Conservation (phyloP, 2,113 vertebrate genomes). For the Alces alces region DNA sequence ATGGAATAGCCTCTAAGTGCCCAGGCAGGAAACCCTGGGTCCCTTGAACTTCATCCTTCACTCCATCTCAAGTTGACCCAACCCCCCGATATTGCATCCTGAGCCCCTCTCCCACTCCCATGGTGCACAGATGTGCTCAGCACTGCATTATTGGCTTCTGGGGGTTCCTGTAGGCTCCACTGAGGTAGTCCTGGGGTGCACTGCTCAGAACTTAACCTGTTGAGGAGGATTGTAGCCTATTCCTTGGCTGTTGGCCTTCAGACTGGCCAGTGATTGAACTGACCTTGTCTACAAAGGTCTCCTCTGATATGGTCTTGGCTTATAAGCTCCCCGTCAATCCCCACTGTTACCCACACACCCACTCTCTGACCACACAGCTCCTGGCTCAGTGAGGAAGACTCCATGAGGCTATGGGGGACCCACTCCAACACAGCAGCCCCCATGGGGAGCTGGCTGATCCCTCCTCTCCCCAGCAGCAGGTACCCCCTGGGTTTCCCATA, state of each 20-base stretch:
- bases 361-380: not conserved
- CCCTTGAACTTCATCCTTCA: accelerated
- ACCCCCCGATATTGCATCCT: not conserved
- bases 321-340: not conserved
- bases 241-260: no score
- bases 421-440: accelerated
- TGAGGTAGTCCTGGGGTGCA: accelerated
- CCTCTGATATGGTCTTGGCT: not conserved
- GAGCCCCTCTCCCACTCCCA: not conserved
- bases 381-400: not conserved
- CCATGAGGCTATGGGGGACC: not conserved
- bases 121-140: not conserved
- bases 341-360: not conserved
- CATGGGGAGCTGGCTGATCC: not conserved
- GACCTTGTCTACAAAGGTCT: not conserved
- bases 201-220: not conserved
- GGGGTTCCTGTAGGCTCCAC: not conserved
- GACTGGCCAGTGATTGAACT: accelerated
- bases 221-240: not conserved
- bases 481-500: no score
- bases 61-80: accelerated
- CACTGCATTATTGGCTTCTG: not conserved
- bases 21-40: not conserved
- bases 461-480: no score
- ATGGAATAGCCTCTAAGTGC: not conserved